These are phyloP conservation scores for Pampus argenteus DNA, from an alignment of 2,797 vertebrate species.

Conservation along the genomic window DNA sequence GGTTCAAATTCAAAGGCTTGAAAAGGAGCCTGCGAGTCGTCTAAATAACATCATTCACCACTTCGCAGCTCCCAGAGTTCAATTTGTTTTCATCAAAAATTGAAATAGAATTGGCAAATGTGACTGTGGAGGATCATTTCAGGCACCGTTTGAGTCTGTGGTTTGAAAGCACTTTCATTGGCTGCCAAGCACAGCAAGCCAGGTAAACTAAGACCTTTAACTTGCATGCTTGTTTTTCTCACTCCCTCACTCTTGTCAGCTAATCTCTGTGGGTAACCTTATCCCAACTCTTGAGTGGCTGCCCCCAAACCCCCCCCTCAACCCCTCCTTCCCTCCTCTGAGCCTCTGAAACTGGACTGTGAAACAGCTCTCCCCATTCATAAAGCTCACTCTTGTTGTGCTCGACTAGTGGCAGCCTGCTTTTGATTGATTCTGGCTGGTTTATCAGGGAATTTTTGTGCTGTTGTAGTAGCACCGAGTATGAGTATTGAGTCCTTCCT, in stretches of 20 bases:
- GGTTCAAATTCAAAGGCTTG: slow-evolving; percentile 73
- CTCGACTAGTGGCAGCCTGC: slow-evolving; percentile 40
- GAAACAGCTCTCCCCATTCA: slow-evolving; percentile 71
- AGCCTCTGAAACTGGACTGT: slow-evolving; percentile 60
- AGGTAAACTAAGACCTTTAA: slow-evolving; percentile 81
- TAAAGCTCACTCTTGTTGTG: slow-evolving; percentile 65
- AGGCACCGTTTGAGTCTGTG: slow-evolving; percentile 41
- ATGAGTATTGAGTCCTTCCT: background rate
- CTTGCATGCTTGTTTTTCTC: slow-evolving; percentile 77
- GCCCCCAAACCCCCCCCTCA: slow-evolving; percentile 10
- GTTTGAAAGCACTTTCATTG: slow-evolving; percentile 68
- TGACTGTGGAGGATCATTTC: slow-evolving; percentile 28
- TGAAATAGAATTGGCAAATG: slow-evolving; percentile 31
- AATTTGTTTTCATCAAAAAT: slow-evolving; percentile 38
- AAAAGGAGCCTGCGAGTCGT: slow-evolving; percentile 51
- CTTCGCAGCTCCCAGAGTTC: slow-evolving; percentile 12
- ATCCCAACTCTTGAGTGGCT: slow-evolving; percentile 70
- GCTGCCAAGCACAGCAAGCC: slow-evolving; percentile 65
- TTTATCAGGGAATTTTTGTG: slow-evolving; percentile 37
- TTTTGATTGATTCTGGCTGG: slow-evolving; percentile 44
- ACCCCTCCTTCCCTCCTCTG: slow-evolving; percentile 10
- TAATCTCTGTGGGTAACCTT: slow-evolving; percentile 82
- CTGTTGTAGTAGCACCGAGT: slow-evolving; percentile 12
- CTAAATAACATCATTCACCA: slow-evolving; percentile 52
- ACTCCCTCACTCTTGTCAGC: slow-evolving; percentile 75